Base-by-base conservation (phyloP, 1,140 invertebrate genomes). In the Lanistes nyassanus region DNA sequence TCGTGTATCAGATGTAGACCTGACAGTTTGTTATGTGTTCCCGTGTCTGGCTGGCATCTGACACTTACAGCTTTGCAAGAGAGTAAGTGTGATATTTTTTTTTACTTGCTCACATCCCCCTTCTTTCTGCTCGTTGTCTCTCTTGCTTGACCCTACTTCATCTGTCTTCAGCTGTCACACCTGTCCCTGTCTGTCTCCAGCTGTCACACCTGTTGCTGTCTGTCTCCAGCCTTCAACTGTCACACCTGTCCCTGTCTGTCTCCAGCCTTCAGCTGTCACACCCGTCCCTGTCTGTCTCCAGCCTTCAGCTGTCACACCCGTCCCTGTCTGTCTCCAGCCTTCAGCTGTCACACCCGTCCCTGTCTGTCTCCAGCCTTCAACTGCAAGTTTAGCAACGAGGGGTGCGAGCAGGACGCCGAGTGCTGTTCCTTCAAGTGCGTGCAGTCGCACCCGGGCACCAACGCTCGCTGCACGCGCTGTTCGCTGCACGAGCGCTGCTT, bases 311-410 rank as follows among this genome's bases (percentile, higher is more conserved):
- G 0, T 42, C 26, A 36, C 7, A 23, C 23, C 39, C 26, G 23
- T 29, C 47, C 16, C 13, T 9, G 7, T 16, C 31, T 29, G n/a
- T 16, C 5, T n/a, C 16, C 16, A 29, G 6, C 21, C 2, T n/a
- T 56, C 21, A 31, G 2, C 29, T 55, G 7, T 23, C 53, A 34
- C 53, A 23, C 16, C 21, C 36, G 51, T 55, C 0, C 34, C 29
- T 36, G 29, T 36, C 37, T 51, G 23, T 2, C 23, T 13, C 19
- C 76, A 80, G 76, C 55, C 19, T 76, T 80, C 58, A 75, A 73
- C 75, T 85, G 82, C 77, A 83, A 85, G 74, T 85, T 80, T 78
- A 78, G 79, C 3, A 85, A 85, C 56, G 83, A 85, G 60, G 82
- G 79, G 13, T 85, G 83, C 62, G 53, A 60, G 9, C 62, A 47